phyloP scores from a whole-genome alignment of 2,797 vertebrate species.

The Bradypodion ventrale region DNA sequence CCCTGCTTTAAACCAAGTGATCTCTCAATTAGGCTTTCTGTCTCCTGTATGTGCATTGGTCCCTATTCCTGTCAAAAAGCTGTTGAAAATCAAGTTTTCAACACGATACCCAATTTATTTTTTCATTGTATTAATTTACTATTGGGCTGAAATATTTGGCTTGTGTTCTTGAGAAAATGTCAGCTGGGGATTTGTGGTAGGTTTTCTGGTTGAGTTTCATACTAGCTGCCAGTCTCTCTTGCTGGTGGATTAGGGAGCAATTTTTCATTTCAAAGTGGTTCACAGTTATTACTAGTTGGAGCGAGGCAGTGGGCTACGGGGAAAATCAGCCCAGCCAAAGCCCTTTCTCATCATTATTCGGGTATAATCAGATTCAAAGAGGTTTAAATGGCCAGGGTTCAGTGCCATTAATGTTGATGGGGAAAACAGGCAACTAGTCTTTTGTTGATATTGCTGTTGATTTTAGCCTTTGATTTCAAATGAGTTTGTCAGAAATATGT shows the following conservation, averaged over 20 bases:
- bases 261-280: constrained; percentile 4
- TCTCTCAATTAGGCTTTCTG: constrained; percentile 5
- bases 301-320: constrained; percentile 4
- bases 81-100: constrained; percentile 18
- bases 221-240: constrained; percentile 23
- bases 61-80: constrained; percentile 20
- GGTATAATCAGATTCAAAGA: constrained; percentile 45
- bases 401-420: constrained; percentile 53
- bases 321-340: constrained; percentile 59
- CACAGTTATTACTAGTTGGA: constrained; percentile 28
- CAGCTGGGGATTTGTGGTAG: constrained; percentile 51
- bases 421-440: constrained; percentile 37
- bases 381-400: constrained; percentile 51
- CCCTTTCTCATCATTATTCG: constrained; percentile 53
- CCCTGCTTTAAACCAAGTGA: constrained; percentile 28
- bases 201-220: constrained; percentile 49
- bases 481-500: constrained; percentile 37
- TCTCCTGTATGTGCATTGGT: neutral
- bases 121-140: constrained; percentile 39
- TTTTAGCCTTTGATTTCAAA: constrained; percentile 37
- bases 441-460: constrained; percentile 44
- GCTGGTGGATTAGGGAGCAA: constrained; percentile 53
- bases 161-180: constrained; percentile 47
- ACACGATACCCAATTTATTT: constrained; percentile 15
- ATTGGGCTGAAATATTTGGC: constrained; percentile 38